Evolutionary conservation across 2,888 invertebrate genomes (phyloP), one percentile per base, ranked within the genome.

Genomic region (Hesperia comma): DNA sequence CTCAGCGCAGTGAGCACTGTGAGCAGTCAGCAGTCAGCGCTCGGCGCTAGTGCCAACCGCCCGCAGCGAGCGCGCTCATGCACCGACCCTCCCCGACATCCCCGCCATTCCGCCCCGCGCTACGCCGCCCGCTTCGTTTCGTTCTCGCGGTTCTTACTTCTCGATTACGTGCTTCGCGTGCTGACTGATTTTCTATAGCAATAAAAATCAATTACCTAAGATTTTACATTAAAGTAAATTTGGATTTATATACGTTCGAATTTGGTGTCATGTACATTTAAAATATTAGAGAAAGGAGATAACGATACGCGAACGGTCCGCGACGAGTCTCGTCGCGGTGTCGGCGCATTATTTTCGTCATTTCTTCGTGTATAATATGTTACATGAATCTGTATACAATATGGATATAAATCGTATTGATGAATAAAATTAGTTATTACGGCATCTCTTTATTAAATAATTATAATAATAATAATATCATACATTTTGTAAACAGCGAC

Each of bases 371-470:
- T 94, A 93, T 94, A 91, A 93, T 93, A 94, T 93, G 94, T 94
- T 94, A 94, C 94, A 94, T 93, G 93, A 94, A 93, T 92, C 93
- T 94, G 93, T 94, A 93, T 91, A 93, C 92, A 92, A 93, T 92
- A 92, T 92, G 92, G 92, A 92, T 91, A 90, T 90, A 90, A 92
- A 88, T 92, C 86, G 87, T 91, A 92, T 90, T 90, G 85, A 90
- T 90, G 87, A 90, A 90, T 91, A 90, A 90, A 67, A 89, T 90
- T 92, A 92, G 92, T 92, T 92, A 91, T 91, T 90, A 92, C 88
- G 92, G 88, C 92, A 91, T 92, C 92, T 91, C 91, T 92, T 92
- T 92, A 92, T 89, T 92, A 91, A 89, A 64, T 64, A 64, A 64
- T 63, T 58, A 64, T 66, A 88, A 88, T 91, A 91, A 92, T 90